Evolutionary conservation across 2,888 invertebrate genomes (phyloP).

Genomic region (Xanthia icteritia): DNA sequence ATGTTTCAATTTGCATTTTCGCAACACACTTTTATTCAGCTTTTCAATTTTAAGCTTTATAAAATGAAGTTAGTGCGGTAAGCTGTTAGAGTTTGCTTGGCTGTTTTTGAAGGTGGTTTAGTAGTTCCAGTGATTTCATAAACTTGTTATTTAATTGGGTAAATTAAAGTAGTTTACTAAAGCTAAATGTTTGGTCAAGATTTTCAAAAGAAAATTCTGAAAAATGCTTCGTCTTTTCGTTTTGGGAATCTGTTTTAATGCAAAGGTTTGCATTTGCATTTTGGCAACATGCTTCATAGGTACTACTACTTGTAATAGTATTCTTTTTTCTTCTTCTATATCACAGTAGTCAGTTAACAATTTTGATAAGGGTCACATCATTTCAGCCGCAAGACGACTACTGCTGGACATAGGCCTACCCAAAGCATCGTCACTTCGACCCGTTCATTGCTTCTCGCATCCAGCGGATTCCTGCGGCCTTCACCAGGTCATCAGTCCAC

Average conservation of each 20-base stretch:
- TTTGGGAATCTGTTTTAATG: neutral
- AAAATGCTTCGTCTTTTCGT: neutral
- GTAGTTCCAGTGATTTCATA: slow-evolving; percentile 36
- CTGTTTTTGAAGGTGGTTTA: slow-evolving; percentile 39
- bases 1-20: slow-evolving; percentile 65
- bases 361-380: neutral
- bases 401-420: too few species aligned
- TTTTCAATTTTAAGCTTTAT: slow-evolving; percentile 59
- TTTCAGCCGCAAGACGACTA: too few species aligned
- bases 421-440: too few species aligned
- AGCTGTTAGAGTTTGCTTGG: slow-evolving; percentile 28
- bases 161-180: slow-evolving; percentile 8
- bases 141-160: slow-evolving; percentile 27
- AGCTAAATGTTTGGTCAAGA: slow-evolving; percentile 3
- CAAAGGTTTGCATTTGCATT: neutral
- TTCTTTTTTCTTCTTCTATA: neutral
- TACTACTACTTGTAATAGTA: too few species aligned
- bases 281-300: neutral
- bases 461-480: too few species aligned
- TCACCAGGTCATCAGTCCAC: too few species aligned
- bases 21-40: slow-evolving; percentile 49
- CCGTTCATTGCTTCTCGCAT: too few species aligned
- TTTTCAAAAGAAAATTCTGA: neutral
- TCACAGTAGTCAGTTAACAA: too few species aligned
- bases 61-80: slow-evolving; percentile 38